Conservation (phyloP, 2,888 invertebrate species). For the Drosophila flavopinicola region DNA sequence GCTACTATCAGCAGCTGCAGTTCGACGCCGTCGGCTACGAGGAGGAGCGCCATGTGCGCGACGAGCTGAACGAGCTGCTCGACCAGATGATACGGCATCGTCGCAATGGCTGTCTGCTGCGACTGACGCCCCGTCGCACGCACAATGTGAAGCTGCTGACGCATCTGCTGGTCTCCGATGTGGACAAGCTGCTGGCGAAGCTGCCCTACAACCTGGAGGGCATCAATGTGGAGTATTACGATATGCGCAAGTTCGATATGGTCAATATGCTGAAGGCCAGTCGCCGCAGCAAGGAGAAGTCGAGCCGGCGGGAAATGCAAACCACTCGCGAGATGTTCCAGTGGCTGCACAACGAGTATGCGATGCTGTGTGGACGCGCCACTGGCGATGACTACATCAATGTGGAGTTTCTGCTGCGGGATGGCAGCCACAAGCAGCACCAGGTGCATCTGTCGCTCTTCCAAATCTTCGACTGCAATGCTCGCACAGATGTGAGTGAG, state of each 20-base stretch:
- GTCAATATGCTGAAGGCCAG: conserved; percentile 60
- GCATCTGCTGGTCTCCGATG: conserved; percentile 64
- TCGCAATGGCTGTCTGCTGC: conserved; percentile 57
- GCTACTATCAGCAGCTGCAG: conserved; percentile 55
- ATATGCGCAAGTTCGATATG: conserved; percentile 76
- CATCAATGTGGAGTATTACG: conserved; percentile 70
- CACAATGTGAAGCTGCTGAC: conserved; percentile 59
- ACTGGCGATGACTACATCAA: conserved; percentile 72
- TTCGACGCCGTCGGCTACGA: conserved; percentile 75
- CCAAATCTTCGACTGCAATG: conserved; percentile 53
- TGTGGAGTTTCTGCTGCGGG: conserved; percentile 53
- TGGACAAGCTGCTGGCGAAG: conserved; percentile 59
- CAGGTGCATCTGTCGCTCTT: conserved; percentile 58
- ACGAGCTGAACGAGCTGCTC: conserved; percentile 49
- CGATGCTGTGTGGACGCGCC: conserved; percentile 35
- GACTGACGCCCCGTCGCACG: conserved; percentile 50
- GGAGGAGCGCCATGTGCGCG: conserved; percentile 53
- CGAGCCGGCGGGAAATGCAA: conserved; percentile 30
- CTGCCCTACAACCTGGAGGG: conserved; percentile 39
- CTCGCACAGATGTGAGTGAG: conserved; percentile 37
- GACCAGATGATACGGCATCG: conserved; percentile 53
- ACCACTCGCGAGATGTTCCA: conserved; percentile 65
- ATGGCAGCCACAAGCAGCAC: conserved; percentile 23
- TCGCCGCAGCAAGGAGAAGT: conserved; percentile 6
- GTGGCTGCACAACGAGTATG: conserved; percentile 69